Conservation (phyloP, 1,140 invertebrate species). For the Catajapyx aquilonaris region DNA sequence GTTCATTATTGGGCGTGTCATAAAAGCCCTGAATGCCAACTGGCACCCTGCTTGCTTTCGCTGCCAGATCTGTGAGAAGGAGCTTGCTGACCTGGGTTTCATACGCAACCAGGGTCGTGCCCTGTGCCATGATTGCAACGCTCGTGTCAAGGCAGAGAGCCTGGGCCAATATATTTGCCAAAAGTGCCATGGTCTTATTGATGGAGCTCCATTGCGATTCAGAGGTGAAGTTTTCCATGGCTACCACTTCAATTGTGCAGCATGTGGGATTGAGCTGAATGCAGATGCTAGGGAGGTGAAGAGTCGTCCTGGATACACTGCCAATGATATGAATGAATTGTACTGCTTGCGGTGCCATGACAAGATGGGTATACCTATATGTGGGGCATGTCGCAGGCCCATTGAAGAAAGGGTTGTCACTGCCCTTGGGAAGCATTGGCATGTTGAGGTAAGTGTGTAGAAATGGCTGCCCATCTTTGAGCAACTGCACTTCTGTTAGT, state of each 20-base stretch:
- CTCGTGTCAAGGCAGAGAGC: slow-evolving; percentile 82
- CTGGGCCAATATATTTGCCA: slow-evolving; percentile 93
- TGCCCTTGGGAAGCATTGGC: slow-evolving; percentile 97
- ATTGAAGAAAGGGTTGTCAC: slow-evolving; percentile 94
- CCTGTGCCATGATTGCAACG: slow-evolving; percentile 92
- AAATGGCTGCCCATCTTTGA: no score
- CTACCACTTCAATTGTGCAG: slow-evolving; percentile 96
- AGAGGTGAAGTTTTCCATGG: slow-evolving; percentile 95
- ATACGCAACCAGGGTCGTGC: slow-evolving; percentile 84
- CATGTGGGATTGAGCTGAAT: slow-evolving; percentile 67
- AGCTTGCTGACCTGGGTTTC: slow-evolving; percentile 91
- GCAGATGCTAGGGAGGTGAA: slow-evolving; percentile 87
- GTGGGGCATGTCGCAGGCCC: slow-evolving; percentile 86
- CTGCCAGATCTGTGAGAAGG: slow-evolving; percentile 76
- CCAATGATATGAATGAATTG: slow-evolving; percentile 86
- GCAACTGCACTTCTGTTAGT: no score
- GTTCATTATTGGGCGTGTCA: slow-evolving; percentile 93
- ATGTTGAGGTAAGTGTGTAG: slow-evolving; percentile 54
- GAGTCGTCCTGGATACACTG: slow-evolving; percentile 65
- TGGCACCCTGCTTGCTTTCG: slow-evolving; percentile 97
- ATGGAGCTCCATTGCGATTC: slow-evolving; percentile 88
- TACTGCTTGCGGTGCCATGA: slow-evolving; percentile 97
- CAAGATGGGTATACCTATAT: slow-evolving; percentile 97
- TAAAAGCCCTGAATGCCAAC: slow-evolving; percentile 96
- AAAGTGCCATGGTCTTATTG: slow-evolving; percentile 94